These are phyloP conservation scores for Tenualosa ilisha DNA, from an alignment of 2,797 vertebrate species.

Conservation along the genomic window DNA sequence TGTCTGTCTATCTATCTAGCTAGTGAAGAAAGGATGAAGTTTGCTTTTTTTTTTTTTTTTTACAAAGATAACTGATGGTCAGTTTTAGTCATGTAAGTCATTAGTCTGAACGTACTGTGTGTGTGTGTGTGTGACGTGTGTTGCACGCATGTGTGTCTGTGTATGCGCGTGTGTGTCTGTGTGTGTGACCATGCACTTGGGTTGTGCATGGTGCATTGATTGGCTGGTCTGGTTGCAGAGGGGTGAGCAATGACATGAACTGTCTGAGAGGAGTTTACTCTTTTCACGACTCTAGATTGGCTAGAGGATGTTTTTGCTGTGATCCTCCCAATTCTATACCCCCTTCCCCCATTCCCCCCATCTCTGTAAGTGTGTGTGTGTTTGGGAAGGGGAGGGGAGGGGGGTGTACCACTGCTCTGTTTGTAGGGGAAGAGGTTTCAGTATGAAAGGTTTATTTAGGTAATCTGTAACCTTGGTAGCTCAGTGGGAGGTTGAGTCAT, in stretches of 20 bases:
- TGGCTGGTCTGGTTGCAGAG: not conserved
- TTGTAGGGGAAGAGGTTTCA: not conserved
- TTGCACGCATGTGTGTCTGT: not conserved
- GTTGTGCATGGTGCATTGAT: not conserved
- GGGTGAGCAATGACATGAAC: not conserved
- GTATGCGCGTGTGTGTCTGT: slow-evolving; percentile 2
- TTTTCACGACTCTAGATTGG: not conserved
- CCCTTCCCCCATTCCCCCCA: not conserved
- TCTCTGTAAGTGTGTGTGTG: not conserved
- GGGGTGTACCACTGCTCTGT: not conserved
- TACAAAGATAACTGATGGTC: not conserved
- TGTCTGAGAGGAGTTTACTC: slow-evolving; percentile 7
- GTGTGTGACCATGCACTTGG: not conserved
- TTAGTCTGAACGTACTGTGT: not conserved
- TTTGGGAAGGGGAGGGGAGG: no score
- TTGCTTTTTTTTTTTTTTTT: not conserved
- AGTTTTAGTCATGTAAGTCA: not conserved
- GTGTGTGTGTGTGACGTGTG: not conserved
- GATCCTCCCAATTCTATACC: not conserved
- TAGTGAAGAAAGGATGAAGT: not conserved
- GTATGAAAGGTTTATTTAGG: slow-evolving; percentile 7
- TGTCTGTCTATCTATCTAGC: no score
- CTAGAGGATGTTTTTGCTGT: not conserved
- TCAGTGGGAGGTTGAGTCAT: not conserved
- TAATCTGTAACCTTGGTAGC: slow-evolving; percentile 12